Evolutionary conservation across 35 echinoderm and acorn worm species (phyloP).

Genomic region (Eucidaris tribuloides): DNA sequence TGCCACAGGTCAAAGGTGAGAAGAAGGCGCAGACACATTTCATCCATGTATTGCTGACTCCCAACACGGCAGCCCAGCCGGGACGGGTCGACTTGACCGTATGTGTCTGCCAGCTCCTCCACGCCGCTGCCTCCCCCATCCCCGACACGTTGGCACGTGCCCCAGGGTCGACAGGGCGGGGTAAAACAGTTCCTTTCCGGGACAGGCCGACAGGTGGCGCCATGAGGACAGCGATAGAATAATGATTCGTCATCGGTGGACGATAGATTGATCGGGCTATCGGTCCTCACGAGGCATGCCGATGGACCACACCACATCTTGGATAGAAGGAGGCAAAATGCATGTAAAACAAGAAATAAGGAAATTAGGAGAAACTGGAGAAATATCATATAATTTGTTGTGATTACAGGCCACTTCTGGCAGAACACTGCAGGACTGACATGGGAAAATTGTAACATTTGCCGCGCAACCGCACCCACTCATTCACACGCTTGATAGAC

Average conservation of each 20-base stretch:
- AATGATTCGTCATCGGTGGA: not conserved
- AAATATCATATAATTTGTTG: not conserved
- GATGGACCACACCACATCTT: constrained; percentile 63
- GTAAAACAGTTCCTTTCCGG: constrained; percentile 66
- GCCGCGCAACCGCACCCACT: not conserved
- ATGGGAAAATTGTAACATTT: not conserved
- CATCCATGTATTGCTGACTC: not conserved
- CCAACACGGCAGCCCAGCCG: constrained; percentile 2
- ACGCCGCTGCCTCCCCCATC: not conserved
- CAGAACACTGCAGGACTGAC: not conserved
- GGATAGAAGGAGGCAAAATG: not conserved
- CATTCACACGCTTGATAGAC: not conserved
- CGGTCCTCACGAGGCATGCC: not conserved
- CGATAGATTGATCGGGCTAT: not conserved
- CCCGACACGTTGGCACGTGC: constrained; percentile 40
- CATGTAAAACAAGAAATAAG: not conserved
- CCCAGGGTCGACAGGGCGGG: constrained; percentile 84
- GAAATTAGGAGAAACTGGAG: not conserved
- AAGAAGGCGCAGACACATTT: not conserved
- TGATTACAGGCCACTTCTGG: not conserved
- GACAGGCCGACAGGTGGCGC: constrained; percentile 36
- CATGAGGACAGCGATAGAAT: constrained; percentile 22
- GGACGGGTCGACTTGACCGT: not conserved
- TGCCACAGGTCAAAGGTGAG: not conserved
- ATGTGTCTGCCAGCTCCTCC: not conserved